phyloP scores from a whole-genome alignment of 1,140 invertebrate species.

The Zelostemma sp. region DNA sequence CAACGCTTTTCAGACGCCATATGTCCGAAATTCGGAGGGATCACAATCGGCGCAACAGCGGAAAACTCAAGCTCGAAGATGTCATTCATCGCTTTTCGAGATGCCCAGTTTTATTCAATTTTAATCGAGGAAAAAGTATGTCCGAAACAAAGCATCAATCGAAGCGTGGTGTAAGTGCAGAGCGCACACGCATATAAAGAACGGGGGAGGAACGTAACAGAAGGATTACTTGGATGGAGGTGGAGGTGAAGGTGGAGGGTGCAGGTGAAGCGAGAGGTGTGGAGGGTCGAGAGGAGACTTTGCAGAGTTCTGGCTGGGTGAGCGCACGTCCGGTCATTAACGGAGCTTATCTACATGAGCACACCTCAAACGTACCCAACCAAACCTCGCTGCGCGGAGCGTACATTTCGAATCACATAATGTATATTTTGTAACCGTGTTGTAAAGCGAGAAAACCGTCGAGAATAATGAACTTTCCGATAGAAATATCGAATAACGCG shows the following conservation, averaged over 20 bases:
- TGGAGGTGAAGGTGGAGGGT: conserved; percentile 36
- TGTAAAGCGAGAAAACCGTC: conserved; percentile 31
- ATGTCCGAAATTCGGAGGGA: too few species aligned
- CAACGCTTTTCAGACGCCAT: too few species aligned
- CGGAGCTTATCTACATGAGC: conserved; percentile 72
- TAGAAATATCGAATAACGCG: neutral
- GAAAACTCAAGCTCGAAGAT: too few species aligned
- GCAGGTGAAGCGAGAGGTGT: conserved; percentile 39
- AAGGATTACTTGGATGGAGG: conserved; percentile 15
- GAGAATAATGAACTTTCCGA: neutral
- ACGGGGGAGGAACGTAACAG: conserved; percentile 11
- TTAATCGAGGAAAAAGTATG: too few species aligned
- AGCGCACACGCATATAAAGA: conserved; percentile 31
- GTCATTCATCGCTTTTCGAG: too few species aligned
- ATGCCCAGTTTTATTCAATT: too few species aligned
- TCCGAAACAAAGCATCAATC: neutral
- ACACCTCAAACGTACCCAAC: conserved; percentile 68
- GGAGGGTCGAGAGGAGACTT: conserved; percentile 59
- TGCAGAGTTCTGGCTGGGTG: conserved; percentile 70
- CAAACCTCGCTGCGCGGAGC: conserved; percentile 50
- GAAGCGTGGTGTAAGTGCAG: conserved; percentile 34
- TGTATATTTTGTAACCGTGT: conserved; percentile 45
- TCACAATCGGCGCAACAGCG: too few species aligned
- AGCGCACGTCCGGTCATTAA: conserved; percentile 71
- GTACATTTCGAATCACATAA: conserved; percentile 18